Evolutionary conservation across 2,113 vertebrate genomes (phyloP).

Genomic region (Siniperca knerii): DNA sequence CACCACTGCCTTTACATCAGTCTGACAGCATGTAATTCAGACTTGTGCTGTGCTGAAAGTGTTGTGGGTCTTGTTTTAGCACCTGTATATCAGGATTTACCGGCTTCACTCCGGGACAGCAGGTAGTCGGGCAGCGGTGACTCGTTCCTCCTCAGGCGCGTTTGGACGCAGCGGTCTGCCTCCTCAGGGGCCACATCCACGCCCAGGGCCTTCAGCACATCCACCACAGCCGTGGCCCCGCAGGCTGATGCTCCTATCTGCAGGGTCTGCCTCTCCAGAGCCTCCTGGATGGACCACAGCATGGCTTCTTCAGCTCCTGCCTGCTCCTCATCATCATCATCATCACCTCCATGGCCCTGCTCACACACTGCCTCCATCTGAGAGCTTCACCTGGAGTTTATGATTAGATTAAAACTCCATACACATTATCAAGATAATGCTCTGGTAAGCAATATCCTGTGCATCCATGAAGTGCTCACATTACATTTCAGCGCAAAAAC

Average conservation of each 20-base stretch:
- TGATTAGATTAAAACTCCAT: background rate
- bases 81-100: conserved; percentile 45
- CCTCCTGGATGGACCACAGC: conserved; percentile 85
- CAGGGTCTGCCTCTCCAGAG: conserved; percentile 81
- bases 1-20: too few species aligned
- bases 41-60: background rate
- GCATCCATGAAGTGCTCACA: background rate
- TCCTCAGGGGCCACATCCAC: conserved; percentile 72
- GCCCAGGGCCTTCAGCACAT: conserved; percentile 83
- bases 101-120: conserved; percentile 83
- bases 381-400: conserved; percentile 14
- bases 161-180: conserved; percentile 78
- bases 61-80: background rate
- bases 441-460: background rate
- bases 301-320: conserved; percentile 66
- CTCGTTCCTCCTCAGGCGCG: conserved; percentile 79
- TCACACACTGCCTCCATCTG: conserved; percentile 54
- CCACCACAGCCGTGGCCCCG: conserved; percentile 84
- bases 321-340: conserved; percentile 6
- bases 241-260: conserved; percentile 85
- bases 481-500: background rate
- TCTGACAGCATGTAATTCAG: too few species aligned
- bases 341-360: conserved; percentile 12
- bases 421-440: background rate
- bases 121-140: conserved; percentile 82